Conservation (phyloP, 2,888 invertebrate species). For the Stenchaetothrips biformis region DNA sequence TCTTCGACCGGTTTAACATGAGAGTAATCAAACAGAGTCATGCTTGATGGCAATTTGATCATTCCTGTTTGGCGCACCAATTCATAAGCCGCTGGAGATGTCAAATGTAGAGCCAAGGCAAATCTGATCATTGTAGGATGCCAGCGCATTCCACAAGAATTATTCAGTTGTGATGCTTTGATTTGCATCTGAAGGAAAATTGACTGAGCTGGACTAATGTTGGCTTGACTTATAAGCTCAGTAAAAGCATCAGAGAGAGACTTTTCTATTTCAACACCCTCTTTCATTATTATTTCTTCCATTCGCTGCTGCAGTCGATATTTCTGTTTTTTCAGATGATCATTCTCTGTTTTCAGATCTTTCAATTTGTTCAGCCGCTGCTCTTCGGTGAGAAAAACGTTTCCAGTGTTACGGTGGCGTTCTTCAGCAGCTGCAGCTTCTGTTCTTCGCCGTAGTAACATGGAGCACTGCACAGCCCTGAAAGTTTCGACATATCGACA, state of each 20-base stretch:
- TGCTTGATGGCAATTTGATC: background rate
- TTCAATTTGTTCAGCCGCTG: background rate
- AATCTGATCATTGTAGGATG: background rate
- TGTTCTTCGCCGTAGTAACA: slow-evolving; percentile 3
- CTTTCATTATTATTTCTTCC: background rate
- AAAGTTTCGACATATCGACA: background rate
- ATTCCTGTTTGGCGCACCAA: background rate
- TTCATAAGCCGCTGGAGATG: background rate
- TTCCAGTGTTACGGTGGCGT: background rate
- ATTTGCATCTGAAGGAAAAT: background rate
- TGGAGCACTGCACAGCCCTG: background rate
- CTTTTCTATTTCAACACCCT: background rate
- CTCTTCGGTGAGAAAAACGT: background rate
- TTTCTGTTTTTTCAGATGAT: background rate
- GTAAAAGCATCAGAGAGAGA: background rate
- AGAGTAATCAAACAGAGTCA: background rate
- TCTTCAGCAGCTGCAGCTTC: background rate
- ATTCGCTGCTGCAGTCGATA: background rate
- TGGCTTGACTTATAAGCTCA: background rate
- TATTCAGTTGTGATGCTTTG: slow-evolving; percentile 4
- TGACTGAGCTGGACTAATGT: background rate
- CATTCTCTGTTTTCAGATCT: background rate
- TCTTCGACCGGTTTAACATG: background rate
- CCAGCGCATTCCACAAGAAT: background rate
- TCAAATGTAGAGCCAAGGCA: background rate